phyloP scores from a whole-genome alignment of 2,113 vertebrate genomes.

The Brachyhypopomus occidentalis region DNA sequence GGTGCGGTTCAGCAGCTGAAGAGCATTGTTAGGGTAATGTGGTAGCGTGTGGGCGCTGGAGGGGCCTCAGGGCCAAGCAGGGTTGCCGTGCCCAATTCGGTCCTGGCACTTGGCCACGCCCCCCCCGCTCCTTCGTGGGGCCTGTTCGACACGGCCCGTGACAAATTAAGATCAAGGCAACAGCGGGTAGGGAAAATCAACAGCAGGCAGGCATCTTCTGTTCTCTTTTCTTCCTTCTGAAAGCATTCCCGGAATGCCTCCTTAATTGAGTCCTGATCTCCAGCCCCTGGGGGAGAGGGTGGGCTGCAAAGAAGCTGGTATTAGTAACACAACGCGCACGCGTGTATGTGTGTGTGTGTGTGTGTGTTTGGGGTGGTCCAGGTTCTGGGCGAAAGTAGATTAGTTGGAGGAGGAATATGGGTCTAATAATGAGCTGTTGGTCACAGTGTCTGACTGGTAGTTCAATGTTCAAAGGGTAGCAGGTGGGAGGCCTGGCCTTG shows the following conservation, averaged over 20 bases:
- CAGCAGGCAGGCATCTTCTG: slow-evolving; percentile 63
- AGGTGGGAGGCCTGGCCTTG: background rate
- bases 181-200: slow-evolving; percentile 42
- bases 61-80: background rate
- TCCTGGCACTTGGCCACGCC: background rate
- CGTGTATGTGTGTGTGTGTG: slow-evolving; percentile 26
- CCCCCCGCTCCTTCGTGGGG: slow-evolving; percentile 17
- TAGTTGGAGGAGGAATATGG: background rate
- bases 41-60: background rate
- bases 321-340: slow-evolving; percentile 72
- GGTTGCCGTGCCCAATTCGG: slow-evolving; percentile 1
- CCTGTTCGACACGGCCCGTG: slow-evolving; percentile 34
- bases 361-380: slow-evolving; percentile 42
- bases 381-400: slow-evolving; percentile 52
- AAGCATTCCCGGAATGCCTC: slow-evolving; percentile 74
- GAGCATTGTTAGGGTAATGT: slow-evolving; percentile 7
- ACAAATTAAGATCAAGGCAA: slow-evolving; percentile 51
- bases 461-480: background rate
- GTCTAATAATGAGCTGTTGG: background rate
- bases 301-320: slow-evolving; percentile 55
- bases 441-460: background rate
- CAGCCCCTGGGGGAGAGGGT: slow-evolving; percentile 52
- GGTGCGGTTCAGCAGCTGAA: slow-evolving; percentile 20
- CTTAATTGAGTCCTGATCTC: slow-evolving; percentile 75
- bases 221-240: slow-evolving; percentile 63